phyloP scores from a whole-genome alignment of 2,113 vertebrate genomes.

The Jaculus jaculus region DNA sequence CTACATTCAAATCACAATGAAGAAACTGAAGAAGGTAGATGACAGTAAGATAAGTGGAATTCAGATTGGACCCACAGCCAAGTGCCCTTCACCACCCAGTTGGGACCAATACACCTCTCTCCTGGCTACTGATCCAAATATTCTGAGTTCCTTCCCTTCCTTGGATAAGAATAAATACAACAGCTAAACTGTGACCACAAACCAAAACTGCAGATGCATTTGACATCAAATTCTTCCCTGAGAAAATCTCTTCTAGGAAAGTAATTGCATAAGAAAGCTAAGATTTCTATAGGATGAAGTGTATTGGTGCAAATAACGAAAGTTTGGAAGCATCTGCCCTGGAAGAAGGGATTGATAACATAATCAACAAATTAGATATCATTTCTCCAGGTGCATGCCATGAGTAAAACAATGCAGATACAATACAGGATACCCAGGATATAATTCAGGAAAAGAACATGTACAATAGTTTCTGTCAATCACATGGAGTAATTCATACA shows the following conservation, averaged over 20 bases:
- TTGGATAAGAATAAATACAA: background rate
- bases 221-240: background rate
- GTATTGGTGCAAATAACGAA: slow-evolving; percentile 54
- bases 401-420: background rate
- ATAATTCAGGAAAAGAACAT: background rate
- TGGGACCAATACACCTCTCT: background rate
- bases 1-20: background rate
- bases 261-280: slow-evolving; percentile 13
- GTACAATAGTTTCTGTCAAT: background rate
- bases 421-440: background rate
- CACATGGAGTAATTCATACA: background rate
- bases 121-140: background rate
- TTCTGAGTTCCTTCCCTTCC: background rate
- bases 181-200: background rate
- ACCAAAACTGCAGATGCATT: background rate
- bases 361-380: slow-evolving; percentile 58
- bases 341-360: slow-evolving; percentile 46
- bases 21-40: background rate
- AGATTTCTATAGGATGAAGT: slow-evolving; percentile 26
- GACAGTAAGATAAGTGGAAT: background rate
- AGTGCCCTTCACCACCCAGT: background rate
- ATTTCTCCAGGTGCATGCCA: background rate
- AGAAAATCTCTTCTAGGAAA: slow-evolving; percentile 34
- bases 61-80: background rate
- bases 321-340: slow-evolving; percentile 48